These are phyloP conservation scores for Tetranychus truncatus DNA, from an alignment of 2,888 invertebrate species.

Conservation along the genomic window DNA sequence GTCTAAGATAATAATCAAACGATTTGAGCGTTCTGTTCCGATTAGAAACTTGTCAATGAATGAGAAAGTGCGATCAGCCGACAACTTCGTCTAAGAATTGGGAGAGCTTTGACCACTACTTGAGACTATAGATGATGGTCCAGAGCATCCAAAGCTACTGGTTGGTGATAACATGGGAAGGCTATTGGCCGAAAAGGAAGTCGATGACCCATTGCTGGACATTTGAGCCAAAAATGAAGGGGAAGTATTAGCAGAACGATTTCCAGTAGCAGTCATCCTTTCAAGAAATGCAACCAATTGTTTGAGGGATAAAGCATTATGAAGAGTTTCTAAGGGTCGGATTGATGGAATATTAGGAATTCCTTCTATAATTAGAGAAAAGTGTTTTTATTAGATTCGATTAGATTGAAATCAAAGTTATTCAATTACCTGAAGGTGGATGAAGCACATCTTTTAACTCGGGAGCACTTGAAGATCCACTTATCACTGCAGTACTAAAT, in stretches of 20 bases:
- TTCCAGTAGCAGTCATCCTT: slow-evolving; percentile 50
- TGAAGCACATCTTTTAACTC: slow-evolving; percentile 42
- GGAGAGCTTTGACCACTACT: slow-evolving; percentile 59
- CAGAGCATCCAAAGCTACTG: slow-evolving; percentile 48
- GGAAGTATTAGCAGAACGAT: slow-evolving; percentile 96
- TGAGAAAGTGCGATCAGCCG: too few species aligned
- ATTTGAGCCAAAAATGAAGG: slow-evolving; percentile 81
- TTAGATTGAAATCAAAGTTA: not conserved
- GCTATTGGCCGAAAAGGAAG: slow-evolving; percentile 66
- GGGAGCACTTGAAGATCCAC: slow-evolving; percentile 77
- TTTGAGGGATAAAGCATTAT: slow-evolving; percentile 79
- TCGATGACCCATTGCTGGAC: slow-evolving; percentile 98
- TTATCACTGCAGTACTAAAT: slow-evolving; percentile 88
- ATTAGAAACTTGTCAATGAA: too few species aligned
- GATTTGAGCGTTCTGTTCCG: too few species aligned
- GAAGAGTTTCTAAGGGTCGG: slow-evolving; percentile 85
- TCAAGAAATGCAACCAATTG: slow-evolving; percentile 67
- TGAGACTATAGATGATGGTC: slow-evolving; percentile 63
- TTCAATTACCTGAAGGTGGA: slow-evolving; percentile 22
- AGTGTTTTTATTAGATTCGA: not conserved
- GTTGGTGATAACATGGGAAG: slow-evolving; percentile 11
- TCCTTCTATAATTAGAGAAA: slow-evolving; percentile 35
- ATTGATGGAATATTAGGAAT: slow-evolving; percentile 86
- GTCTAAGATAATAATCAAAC: too few species aligned
- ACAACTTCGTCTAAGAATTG: slow-evolving; percentile 35